A percentile compares a stretch with the other conserved stretches of the same genome.
phyloP scores from a whole-genome alignment of 2,888 invertebrate species.

The Lasioglossum pauxillum region DNA sequence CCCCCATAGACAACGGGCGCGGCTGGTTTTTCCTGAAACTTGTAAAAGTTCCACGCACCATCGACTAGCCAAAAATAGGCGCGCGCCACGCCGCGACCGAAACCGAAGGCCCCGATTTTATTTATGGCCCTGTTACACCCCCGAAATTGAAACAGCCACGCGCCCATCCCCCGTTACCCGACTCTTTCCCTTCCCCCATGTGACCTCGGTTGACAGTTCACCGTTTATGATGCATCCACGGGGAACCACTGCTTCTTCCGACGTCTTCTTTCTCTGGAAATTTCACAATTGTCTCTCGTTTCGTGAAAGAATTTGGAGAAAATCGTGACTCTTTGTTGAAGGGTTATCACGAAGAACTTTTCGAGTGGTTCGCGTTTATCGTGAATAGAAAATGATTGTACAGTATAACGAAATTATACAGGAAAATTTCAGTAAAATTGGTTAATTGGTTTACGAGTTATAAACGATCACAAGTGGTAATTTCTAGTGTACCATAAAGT shows the following conservation, averaged over 20 bases:
- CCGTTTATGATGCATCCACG: conserved; percentile 16
- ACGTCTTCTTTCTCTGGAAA: not conserved
- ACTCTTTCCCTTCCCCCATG: not conserved
- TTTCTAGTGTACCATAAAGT: too few relatives aligned
- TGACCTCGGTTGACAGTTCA: conserved; percentile 27
- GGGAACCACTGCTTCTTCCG: not conserved
- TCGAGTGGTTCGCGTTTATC: too few relatives aligned
- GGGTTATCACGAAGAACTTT: too few relatives aligned
- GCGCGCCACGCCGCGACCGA: conserved; percentile 74
- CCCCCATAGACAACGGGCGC: conserved; percentile 65
- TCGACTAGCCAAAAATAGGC: conserved; percentile 78
- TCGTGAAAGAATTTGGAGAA: not conserved
- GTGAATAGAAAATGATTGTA: too few relatives aligned
- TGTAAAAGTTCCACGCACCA: conserved; percentile 77
- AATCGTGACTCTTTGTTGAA: not conserved
- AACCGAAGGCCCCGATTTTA: conserved; percentile 83
- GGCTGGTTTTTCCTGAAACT: conserved; percentile 80
- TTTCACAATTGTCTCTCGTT: not conserved
- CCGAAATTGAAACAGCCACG: conserved; percentile 81
- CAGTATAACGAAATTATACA: too few relatives aligned
- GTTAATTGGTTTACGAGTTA: too few relatives aligned
- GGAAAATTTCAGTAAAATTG: too few relatives aligned
- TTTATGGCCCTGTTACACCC: conserved; percentile 82
- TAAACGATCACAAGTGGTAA: too few relatives aligned
- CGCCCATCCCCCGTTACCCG: conserved; percentile 75